Evolutionary conservation across 2,113 vertebrate species (phyloP).

Genomic region (Notothenia coriiceps): DNA sequence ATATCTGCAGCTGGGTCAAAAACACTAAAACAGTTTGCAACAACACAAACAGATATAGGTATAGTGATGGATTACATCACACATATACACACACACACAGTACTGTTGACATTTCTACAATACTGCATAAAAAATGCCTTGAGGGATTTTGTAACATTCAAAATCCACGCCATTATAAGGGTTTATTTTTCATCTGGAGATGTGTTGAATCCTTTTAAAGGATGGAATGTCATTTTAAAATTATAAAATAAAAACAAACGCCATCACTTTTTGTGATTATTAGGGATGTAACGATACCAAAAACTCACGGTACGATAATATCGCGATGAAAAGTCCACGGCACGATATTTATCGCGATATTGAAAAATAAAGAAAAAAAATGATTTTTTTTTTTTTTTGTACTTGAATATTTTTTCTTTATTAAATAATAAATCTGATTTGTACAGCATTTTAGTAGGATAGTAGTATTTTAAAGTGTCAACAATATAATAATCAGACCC

Average conservation of each 20-base stretch:
- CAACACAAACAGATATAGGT: slow-evolving; percentile 63
- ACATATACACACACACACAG: slow-evolving; percentile 72
- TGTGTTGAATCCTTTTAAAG: not conserved
- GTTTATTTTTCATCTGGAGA: slow-evolving; percentile 13
- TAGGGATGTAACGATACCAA: too few species aligned
- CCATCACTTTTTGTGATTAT: not conserved
- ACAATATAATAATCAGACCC: too few species aligned
- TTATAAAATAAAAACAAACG: not conserved
- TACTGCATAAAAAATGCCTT: slow-evolving; percentile 18
- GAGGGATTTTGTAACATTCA: slow-evolving; percentile 10
- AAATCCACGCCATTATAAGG: not conserved
- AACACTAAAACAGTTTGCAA: slow-evolving; percentile 22
- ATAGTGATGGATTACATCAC: slow-evolving; percentile 78
- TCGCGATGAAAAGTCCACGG: too few species aligned
- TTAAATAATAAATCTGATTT: too few species aligned
- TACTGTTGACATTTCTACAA: slow-evolving; percentile 52
- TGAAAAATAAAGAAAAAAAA: too few species aligned
- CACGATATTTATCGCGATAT: too few species aligned
- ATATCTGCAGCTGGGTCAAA: slow-evolving; percentile 11
- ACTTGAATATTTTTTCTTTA: too few species aligned
- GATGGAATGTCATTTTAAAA: not conserved
- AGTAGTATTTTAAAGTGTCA: too few species aligned
- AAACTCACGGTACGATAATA: too few species aligned
- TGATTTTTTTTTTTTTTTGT: too few species aligned
- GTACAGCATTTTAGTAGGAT: too few species aligned